Evolutionary conservation across 1,140 invertebrate species (phyloP).

Genomic region (Lineus longissimus): DNA sequence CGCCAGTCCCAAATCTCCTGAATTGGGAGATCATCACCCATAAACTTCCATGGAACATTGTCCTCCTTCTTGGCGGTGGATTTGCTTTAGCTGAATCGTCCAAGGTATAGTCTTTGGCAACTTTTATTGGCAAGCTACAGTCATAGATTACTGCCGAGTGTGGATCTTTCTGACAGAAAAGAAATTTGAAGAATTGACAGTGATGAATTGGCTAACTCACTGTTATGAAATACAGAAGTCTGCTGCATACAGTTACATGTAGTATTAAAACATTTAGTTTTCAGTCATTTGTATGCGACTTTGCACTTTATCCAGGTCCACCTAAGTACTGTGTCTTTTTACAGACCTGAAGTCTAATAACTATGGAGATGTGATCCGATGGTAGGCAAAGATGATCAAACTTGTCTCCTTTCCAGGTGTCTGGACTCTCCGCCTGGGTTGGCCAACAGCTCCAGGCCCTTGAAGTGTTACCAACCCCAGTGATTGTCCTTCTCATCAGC

Average conservation of each 20-base stretch:
- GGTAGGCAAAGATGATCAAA: slow-evolving; percentile 3
- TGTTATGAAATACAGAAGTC: too few relatives aligned
- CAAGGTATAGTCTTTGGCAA: slow-evolving; percentile 27
- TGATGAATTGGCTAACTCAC: not conserved
- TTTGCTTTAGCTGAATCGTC: slow-evolving; percentile 72
- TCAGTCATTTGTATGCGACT: too few relatives aligned
- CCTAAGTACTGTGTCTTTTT: too few relatives aligned
- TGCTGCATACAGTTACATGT: too few relatives aligned
- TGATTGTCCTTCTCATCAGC: slow-evolving; percentile 43
- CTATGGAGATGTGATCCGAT: too few relatives aligned
- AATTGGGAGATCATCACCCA: slow-evolving; percentile 51
- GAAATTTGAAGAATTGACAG: too few relatives aligned
- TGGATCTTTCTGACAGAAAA: too few relatives aligned
- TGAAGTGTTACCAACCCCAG: slow-evolving; percentile 29
- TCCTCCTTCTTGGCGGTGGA: slow-evolving; percentile 68
- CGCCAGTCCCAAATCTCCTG: slow-evolving; percentile 26
- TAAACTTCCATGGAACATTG: slow-evolving; percentile 56
- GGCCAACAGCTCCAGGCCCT: slow-evolving; percentile 31
- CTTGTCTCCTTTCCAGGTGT: slow-evolving; percentile 27
- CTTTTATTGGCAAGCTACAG: too few relatives aligned
- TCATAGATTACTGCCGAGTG: too few relatives aligned
- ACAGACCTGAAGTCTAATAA: too few relatives aligned
- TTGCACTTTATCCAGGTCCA: too few relatives aligned
- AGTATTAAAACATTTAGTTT: too few relatives aligned
- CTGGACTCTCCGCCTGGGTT: slow-evolving; percentile 38